A percentile compares a stretch with the other conserved stretches of the same genome.
Conservation (phyloP, 35 echinoderm and acorn worm species). For the Acanthaster planci region DNA sequence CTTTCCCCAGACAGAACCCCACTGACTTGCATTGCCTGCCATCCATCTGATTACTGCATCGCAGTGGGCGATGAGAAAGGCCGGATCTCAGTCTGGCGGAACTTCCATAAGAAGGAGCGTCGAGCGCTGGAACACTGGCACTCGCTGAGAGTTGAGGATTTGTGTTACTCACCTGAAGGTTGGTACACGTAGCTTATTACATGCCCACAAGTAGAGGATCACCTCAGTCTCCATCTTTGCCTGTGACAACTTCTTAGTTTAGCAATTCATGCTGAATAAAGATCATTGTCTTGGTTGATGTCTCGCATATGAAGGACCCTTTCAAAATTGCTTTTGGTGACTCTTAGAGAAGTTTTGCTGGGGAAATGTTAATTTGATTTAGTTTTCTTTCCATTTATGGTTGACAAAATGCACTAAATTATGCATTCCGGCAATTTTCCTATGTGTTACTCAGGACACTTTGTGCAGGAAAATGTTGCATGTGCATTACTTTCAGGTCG, state of each 20-base stretch:
- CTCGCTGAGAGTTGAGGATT: conserved; percentile 75
- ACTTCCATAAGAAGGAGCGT: conserved; percentile 45
- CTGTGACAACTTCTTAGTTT: background rate
- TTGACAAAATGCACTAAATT: no score
- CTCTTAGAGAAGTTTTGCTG: no score
- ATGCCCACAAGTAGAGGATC: no score
- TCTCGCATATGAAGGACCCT: background rate
- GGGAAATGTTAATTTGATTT: no score
- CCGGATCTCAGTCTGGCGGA: conserved; percentile 61
- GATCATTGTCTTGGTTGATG: background rate
- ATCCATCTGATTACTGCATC: conserved; percentile 71
- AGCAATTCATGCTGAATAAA: background rate
- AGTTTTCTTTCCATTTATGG: no score
- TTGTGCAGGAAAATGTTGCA: no score
- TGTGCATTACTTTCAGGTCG: no score
- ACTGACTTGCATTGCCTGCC: conserved; percentile 77
- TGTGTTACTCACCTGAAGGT: conserved; percentile 85
- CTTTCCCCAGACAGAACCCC: background rate
- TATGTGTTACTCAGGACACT: no score
- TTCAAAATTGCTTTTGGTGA: background rate
- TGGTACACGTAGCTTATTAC: background rate
- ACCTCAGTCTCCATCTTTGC: no score
- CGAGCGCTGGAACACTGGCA: conserved; percentile 84
- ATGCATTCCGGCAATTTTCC: no score
- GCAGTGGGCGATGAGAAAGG: conserved; percentile 76